Evolutionary conservation across 2,888 invertebrate genomes (phyloP).

Genomic region (Cyrtodaria siliqua): DNA sequence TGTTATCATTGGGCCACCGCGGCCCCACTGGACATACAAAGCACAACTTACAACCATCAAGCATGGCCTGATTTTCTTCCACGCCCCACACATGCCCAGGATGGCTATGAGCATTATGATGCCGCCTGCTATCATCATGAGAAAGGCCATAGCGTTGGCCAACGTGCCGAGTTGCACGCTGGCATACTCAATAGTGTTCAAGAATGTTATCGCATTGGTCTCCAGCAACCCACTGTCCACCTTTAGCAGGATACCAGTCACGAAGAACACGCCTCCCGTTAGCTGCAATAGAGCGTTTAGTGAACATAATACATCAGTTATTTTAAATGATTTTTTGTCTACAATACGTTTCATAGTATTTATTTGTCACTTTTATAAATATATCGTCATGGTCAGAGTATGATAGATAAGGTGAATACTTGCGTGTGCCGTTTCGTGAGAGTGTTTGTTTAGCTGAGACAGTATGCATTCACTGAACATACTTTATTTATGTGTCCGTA

Average conservation of each 20-base stretch:
- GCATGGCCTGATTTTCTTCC: conserved; percentile 44
- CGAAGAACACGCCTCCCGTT: conserved; percentile 34
- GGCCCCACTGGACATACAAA: not conserved
- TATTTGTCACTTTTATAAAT: too few relatives aligned
- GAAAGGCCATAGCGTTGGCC: conserved; percentile 30
- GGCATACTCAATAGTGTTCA: conserved; percentile 40
- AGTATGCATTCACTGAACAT: too few relatives aligned
- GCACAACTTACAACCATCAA: conserved; percentile 14
- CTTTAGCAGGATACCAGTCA: conserved; percentile 30
- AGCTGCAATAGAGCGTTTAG: too few relatives aligned
- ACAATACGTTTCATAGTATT: too few relatives aligned
- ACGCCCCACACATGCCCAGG: conserved; percentile 50
- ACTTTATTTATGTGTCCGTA: too few relatives aligned
- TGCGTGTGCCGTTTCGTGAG: too few relatives aligned
- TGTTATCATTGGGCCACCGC: not conserved
- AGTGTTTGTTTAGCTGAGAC: too few relatives aligned
- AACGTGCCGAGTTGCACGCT: conserved; percentile 30
- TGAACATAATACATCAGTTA: too few relatives aligned
- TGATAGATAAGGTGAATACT: too few relatives aligned
- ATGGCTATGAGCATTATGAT: conserved; percentile 42
- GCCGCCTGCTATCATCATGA: conserved; percentile 51
- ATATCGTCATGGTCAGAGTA: too few relatives aligned
- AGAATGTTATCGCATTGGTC: conserved; percentile 29
- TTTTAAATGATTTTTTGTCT: too few relatives aligned
- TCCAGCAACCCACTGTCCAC: conserved; percentile 36